These are phyloP conservation scores for Anguilla obscura DNA, from an alignment of 2,797 vertebrate species.

Conservation along the genomic window DNA sequence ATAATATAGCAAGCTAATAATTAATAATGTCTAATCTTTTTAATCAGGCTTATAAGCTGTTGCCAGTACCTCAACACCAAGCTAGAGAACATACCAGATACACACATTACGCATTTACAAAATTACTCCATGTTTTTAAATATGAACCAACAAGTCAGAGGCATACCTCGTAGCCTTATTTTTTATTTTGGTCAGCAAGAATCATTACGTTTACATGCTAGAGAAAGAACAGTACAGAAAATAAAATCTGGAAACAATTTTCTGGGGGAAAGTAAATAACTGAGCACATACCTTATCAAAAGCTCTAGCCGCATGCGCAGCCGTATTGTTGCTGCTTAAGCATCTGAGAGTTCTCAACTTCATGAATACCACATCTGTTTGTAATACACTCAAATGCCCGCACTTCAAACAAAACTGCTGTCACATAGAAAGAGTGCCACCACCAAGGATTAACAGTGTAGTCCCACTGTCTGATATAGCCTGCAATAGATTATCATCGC, in stretches of 20 bases:
- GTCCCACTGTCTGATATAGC: background rate
- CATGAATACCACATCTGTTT: constrained; percentile 13
- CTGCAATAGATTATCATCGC: too few species aligned
- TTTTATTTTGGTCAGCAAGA: background rate
- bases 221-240: background rate
- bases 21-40: background rate
- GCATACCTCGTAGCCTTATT: background rate
- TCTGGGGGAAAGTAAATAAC: background rate
- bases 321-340: background rate
- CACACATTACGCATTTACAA: background rate
- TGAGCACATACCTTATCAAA: background rate
- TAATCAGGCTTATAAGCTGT: background rate
- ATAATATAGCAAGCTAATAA: background rate
- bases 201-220: background rate
- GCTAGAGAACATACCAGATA: background rate
- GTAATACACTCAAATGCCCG: background rate
- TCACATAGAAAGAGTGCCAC: background rate
- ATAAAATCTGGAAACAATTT: background rate
- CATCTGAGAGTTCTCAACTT: background rate
- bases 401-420: background rate
- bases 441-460: background rate
- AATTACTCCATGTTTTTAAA: background rate
- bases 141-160: background rate
- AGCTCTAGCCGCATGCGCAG: background rate
- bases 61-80: background rate